A percentile compares a stretch with the other conserved stretches of the same genome.
phyloP scores from a whole-genome alignment of 2,113 vertebrate genomes.

The Cynoglossus semilaevis region DNA sequence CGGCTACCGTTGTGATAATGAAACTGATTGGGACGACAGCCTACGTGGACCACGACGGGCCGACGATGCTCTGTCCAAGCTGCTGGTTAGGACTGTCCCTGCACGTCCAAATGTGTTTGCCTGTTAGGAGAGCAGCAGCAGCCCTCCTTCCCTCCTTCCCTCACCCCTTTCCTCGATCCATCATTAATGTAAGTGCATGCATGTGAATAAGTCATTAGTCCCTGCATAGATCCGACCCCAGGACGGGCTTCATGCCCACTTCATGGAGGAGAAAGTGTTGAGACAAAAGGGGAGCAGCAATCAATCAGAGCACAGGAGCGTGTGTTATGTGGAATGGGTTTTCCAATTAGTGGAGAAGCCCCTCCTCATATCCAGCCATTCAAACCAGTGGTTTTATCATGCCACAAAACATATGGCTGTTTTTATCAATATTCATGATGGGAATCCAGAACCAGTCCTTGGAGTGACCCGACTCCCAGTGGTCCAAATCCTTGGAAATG shows the following conservation, averaged over 20 bases:
- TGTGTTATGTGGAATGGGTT: conserved; percentile 47
- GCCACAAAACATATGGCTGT: conserved; percentile 8
- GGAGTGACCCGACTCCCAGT: conserved; percentile 1
- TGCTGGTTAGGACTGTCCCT: conserved; percentile 13
- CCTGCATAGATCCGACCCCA: conserved; percentile 56
- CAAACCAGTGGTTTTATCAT: conserved; percentile 26
- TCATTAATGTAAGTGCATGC: conserved; percentile 45
- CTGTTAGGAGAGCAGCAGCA: conserved; percentile 9
- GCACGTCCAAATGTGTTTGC: conserved; percentile 2
- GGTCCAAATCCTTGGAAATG: too few relatives aligned
- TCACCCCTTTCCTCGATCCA: conserved; percentile 8
- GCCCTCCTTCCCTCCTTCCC: not conserved
- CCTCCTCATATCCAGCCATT: conserved; percentile 36
- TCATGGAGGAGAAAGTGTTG: conserved; percentile 44
- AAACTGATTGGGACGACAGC: conserved; percentile 28
- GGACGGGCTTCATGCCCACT: conserved; percentile 20
- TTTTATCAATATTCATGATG: conserved; percentile 36
- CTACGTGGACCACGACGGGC: conserved; percentile 13
- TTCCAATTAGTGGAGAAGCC: conserved; percentile 66
- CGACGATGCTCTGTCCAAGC: conserved; percentile 22
- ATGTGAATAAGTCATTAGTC: conserved; percentile 67
- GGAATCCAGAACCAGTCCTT: too few relatives aligned
- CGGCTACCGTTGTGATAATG: conserved; percentile 35
- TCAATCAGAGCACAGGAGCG: conserved; percentile 65
- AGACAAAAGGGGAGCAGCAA: conserved; percentile 54